A percentile compares a stretch with the other conserved stretches of the same genome.
These are phyloP conservation scores for Pelecanus crispus DNA, from an alignment of 2,113 vertebrate species.

Conservation along the genomic window DNA sequence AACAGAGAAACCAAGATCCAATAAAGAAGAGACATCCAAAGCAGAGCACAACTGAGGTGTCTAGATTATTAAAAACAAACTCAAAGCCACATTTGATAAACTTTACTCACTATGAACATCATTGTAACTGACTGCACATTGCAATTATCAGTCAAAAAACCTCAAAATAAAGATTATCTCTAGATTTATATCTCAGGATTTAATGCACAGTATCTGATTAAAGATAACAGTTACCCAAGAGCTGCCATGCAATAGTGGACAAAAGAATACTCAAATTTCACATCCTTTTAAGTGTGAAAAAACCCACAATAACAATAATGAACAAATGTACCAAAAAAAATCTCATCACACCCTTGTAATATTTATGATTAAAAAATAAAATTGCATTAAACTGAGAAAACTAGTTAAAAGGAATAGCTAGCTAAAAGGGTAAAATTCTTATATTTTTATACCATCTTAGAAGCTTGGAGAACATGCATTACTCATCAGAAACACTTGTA, in stretches of 20 bases:
- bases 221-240: neutral
- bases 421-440: neutral
- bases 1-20: neutral
- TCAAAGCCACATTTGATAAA: neutral
- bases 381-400: neutral
- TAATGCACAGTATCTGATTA: neutral
- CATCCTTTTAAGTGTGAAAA: neutral
- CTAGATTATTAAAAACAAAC: neutral
- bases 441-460: neutral
- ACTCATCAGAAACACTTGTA: neutral
- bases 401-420: neutral
- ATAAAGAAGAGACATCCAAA: neutral
- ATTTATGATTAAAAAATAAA: neutral
- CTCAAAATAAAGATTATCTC: neutral
- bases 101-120: neutral
- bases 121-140: neutral
- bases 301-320: neutral
- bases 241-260: neutral
- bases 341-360: fast-evolving
- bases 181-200: neutral
- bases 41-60: neutral
- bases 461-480: neutral
- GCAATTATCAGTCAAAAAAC: neutral
- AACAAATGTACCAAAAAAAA: neutral
- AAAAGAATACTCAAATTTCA: neutral